phyloP scores from a whole-genome alignment of 2,113 vertebrate species.

The Hydrochoerus hydrochaeris region DNA sequence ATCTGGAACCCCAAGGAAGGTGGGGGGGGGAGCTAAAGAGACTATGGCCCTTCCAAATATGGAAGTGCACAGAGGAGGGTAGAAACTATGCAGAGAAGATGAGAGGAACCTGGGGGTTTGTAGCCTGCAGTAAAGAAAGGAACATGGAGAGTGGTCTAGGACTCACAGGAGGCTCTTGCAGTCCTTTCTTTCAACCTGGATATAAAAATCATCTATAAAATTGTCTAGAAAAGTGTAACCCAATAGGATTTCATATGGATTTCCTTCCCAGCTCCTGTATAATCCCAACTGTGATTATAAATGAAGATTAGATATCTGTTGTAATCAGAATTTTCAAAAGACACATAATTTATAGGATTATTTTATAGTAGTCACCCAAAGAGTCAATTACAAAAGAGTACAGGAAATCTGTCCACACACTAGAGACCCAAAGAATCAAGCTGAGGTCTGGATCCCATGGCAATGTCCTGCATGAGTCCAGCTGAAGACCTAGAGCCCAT shows the following conservation, averaged over 20 bases:
- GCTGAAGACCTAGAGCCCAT: too few relatives aligned
- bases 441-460: too few relatives aligned
- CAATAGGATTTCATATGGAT: not conserved
- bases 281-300: slow-evolving; percentile 18
- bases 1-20: not conserved
- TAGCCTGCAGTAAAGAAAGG: not conserved
- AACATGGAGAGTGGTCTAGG: not conserved
- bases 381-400: too few relatives aligned
- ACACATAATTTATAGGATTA: too few relatives aligned
- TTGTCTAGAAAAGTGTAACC: not conserved
- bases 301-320: not conserved
- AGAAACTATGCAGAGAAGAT: not conserved
- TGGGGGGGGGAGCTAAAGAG: not conserved
- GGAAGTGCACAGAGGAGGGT: not conserved
- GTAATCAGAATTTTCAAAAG: too few relatives aligned
- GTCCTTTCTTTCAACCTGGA: not conserved
- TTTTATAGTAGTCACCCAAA: too few relatives aligned
- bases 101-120: not conserved
- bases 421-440: too few relatives aligned
- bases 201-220: not conserved
- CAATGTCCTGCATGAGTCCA: too few relatives aligned
- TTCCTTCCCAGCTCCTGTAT: slow-evolving; percentile 41
- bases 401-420: too few relatives aligned
- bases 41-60: not conserved
- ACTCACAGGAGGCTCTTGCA: not conserved